Base-by-base conservation (phyloP, 1,140 invertebrate genomes). In the Drosophila eugracilis region DNA sequence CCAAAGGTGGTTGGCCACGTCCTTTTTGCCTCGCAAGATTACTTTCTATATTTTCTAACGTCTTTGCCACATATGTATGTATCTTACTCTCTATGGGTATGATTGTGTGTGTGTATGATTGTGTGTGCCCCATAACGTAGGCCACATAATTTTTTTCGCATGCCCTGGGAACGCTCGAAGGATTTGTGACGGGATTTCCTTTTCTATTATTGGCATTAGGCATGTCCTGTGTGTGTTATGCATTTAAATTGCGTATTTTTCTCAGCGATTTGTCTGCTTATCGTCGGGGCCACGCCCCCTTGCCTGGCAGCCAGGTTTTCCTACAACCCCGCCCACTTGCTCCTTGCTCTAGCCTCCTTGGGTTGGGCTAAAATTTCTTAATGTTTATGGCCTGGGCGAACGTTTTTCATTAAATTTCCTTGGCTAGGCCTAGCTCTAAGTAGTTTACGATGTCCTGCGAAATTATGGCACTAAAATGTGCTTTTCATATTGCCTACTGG, bases 161-260 rank as follows among this genome's bases (percentile, higher is more conserved):
- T 76, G 76, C 75, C 62, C 58, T 50, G 62, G 62, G 53, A 62
- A 32, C 69, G 74, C 76, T 88, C 66, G 69, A 77, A 88, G 90
- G 90, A 91, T 91, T 91, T 91, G 88, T 91, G 89, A 88, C 79
- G 84, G 90, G 90, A 91, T 91, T 91, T 91, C 90, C 90, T 91
- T 91, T 91, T 91, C 90, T 91, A 91, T 91, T 91, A 91, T 91
- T 91, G 90, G 90, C 90, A 91, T 91, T 91, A 91, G 90, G 86
- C 89, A 91, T 91, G 89, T 91, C 90, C 90, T 91, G 77, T 91
- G 89, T 91, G 90, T 91, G 90, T 91, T 91, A 91, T 91, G 90
- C 90, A 91, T 91, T 91, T 91, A 91, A 91, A 91, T 91, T 91
- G 90, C 90, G 90, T 91, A 91, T 91, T 91, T 91, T 91, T 91